Base-by-base conservation (phyloP, 2,113 vertebrate genomes). In the Entosphenus tridentatus region DNA sequence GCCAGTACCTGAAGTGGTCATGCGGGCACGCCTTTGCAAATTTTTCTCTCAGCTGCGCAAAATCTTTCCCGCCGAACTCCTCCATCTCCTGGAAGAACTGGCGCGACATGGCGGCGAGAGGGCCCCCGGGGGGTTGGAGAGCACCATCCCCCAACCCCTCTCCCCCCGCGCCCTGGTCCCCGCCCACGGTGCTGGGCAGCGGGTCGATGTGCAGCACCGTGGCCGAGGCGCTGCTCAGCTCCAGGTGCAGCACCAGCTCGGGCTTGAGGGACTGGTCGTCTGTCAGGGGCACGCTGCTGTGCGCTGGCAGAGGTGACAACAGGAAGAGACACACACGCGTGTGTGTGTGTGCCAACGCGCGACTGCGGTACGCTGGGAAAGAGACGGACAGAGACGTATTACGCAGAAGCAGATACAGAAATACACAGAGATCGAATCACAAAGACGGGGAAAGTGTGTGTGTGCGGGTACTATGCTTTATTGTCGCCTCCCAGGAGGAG, bases 21-120 rank as follows among this genome's bases (percentile, higher is more conserved):
- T 77, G 78, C n/a, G 84, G 83, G 58, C 87, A 90, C 72, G 87
- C 87, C 71, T 76, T 83, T 70, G 82, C 76, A 59, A 92, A 90
- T 71, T 79, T 74, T 0, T 70, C 75, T 69, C 85, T 80, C 67
- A 89, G 77, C 62, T 81, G 82, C 6, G 76, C 71, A 73, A 89
- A 89, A 75, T 87, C 86, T 70, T 84, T 81, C 12, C 86, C 84
- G 11, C 82, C 80, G 54, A 92, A 85, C 75, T 86, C 84, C 69
- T 79, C 76, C 67, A 88, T 86, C 73, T 86, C 81, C 2, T 73
- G 71, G 72, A 90, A 92, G 76, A 90, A 92, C 17, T 75, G 78
- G 68, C 76, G 73, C 56, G 83, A 77, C 70, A 85, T 79, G 70
- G 81, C 76, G n/a, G 78, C 76, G 71, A 81, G 75, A 67, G 78